phyloP scores from a whole-genome alignment of 1,140 invertebrate species.

The Venustaconcha ellipsiformis region DNA sequence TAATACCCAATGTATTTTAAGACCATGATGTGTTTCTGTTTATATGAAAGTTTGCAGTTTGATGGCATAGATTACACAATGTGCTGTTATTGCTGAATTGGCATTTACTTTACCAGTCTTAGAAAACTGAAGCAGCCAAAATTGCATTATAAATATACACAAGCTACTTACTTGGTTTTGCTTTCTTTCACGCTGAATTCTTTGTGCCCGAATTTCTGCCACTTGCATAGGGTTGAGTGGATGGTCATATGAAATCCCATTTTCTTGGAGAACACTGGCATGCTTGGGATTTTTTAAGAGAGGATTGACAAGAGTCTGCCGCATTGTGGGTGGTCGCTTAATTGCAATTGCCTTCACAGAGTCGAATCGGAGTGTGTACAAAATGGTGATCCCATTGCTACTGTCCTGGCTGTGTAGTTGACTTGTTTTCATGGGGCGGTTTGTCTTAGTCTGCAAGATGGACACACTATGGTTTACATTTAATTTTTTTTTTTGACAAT shows the following conservation, averaged over 20 bases:
- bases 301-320: conserved; percentile 77
- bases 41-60: background rate
- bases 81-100: background rate
- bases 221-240: conserved; percentile 88
- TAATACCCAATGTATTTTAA: no score
- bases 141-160: conserved; percentile 16
- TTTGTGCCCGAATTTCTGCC: conserved; percentile 84
- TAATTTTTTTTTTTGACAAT: no score
- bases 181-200: conserved; percentile 84
- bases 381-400: conserved; percentile 80
- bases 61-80: background rate
- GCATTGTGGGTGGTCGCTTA: conserved; percentile 79
- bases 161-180: conserved; percentile 68
- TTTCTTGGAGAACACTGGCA: conserved; percentile 83
- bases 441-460: conserved; percentile 74
- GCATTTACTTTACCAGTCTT: background rate
- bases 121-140: background rate
- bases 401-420: conserved; percentile 87
- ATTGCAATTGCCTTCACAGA: conserved; percentile 79
- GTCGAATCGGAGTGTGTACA: conserved; percentile 83
- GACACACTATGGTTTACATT: no score
- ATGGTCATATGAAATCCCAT: conserved; percentile 86
- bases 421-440: conserved; percentile 81
- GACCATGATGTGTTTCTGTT: background rate
- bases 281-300: conserved; percentile 86